Evolutionary conservation across 2,113 vertebrate species (phyloP).

Genomic region (Crotalus tigris): DNA sequence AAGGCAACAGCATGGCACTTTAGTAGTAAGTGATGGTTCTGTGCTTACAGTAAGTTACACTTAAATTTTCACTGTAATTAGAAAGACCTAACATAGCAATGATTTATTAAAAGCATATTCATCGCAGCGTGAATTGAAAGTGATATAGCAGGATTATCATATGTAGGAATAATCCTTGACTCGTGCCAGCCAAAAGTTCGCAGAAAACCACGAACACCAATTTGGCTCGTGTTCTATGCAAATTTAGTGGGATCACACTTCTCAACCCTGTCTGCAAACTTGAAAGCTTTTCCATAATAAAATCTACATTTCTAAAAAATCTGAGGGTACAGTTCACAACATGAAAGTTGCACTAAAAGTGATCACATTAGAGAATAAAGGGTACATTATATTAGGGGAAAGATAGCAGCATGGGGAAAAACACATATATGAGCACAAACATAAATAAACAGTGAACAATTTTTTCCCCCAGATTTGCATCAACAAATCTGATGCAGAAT

Average conservation of each 20-base stretch:
- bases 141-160: neutral
- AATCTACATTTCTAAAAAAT: neutral
- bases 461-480: neutral
- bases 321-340: neutral
- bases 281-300: neutral
- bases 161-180: neutral
- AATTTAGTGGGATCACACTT: neutral
- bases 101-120: neutral
- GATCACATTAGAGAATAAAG: neutral
- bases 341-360: neutral
- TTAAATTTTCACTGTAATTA: neutral
- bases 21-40: neutral
- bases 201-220: neutral
- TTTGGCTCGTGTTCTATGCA: neutral
- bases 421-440: neutral
- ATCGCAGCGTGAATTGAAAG: neutral
- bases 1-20: neutral
- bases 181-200: neutral
- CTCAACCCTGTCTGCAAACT: neutral
- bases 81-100: neutral
- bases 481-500: neutral
- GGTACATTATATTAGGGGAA: neutral
- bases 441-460: neutral
- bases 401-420: neutral
- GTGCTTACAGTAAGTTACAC: neutral